Evolutionary conservation across 2,888 invertebrate genomes (phyloP).

Genomic region (Drosophila bunnanda): DNA sequence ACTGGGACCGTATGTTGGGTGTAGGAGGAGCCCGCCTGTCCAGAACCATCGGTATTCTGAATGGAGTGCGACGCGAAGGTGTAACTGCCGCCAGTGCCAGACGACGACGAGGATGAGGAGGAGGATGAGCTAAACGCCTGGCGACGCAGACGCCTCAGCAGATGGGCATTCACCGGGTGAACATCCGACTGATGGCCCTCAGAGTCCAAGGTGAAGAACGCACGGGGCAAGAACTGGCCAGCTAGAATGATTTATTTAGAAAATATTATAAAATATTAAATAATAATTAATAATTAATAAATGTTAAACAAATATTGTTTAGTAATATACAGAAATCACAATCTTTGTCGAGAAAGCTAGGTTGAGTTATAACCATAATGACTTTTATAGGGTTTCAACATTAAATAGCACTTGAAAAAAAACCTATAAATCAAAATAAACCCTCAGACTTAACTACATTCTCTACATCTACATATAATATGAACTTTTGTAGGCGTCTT

Average conservation of each 20-base stretch:
- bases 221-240: slow-evolving; percentile 80
- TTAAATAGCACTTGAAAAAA: no score
- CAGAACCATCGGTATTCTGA: slow-evolving; percentile 47
- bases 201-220: slow-evolving; percentile 80
- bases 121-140: slow-evolving; percentile 61
- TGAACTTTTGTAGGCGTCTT: no score
- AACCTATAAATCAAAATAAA: no score
- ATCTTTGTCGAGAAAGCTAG: no score
- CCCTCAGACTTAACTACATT: no score
- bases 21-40: slow-evolving; percentile 18
- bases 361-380: no score
- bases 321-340: neutral
- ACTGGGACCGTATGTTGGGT: slow-evolving; percentile 33
- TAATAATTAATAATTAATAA: no score
- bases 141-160: slow-evolving; percentile 79
- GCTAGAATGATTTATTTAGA: slow-evolving; percentile 5
- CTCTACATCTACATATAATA: no score
- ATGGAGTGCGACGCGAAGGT: slow-evolving; percentile 46
- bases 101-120: slow-evolving; percentile 61
- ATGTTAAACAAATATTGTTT: no score
- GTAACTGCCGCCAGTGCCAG: slow-evolving; percentile 46
- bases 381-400: no score
- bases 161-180: slow-evolving; percentile 74
- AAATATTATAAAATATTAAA: neutral
- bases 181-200: slow-evolving; percentile 80